Evolutionary conservation across 1,140 invertebrate genomes (phyloP).

Genomic region (Drosophila kepulauana): DNA sequence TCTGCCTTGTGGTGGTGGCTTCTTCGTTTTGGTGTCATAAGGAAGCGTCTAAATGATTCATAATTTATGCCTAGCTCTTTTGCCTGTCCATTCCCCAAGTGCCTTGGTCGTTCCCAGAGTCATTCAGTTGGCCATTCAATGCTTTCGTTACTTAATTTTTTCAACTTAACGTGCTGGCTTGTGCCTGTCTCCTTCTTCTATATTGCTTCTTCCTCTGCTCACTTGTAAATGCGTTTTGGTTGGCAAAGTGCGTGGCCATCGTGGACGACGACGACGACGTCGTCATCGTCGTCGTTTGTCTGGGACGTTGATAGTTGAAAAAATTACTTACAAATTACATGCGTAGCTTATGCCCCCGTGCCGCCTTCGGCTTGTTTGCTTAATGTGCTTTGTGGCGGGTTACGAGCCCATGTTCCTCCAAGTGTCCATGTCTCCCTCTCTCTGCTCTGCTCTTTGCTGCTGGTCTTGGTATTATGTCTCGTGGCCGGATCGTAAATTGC

Average conservation of each 20-base stretch:
- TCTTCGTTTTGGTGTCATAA: constrained; percentile 79
- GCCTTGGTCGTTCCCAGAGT: constrained; percentile 52
- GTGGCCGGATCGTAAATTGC: constrained; percentile 74
- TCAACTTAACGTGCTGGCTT: constrained; percentile 66
- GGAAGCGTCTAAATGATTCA: constrained; percentile 84
- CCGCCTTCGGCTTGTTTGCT: constrained; percentile 72
- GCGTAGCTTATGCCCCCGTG: constrained; percentile 79
- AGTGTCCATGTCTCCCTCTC: constrained; percentile 3
- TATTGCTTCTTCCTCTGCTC: neutral
- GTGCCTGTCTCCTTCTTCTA: constrained; percentile 37
- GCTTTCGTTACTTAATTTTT: constrained; percentile 80
- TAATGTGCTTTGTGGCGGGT: constrained; percentile 66
- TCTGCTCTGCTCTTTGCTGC: constrained; percentile 23
- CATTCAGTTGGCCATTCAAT: constrained; percentile 68
- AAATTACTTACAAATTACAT: constrained; percentile 83
- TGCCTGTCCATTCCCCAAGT: constrained; percentile 32
- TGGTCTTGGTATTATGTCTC: constrained; percentile 73
- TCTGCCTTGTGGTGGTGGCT: constrained; percentile 36
- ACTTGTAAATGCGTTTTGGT: constrained; percentile 56
- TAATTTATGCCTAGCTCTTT: constrained; percentile 76
- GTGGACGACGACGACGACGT: constrained; percentile 53
- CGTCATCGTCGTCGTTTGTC: constrained; percentile 60
- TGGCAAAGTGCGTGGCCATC: constrained; percentile 65
- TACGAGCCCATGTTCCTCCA: constrained; percentile 31
- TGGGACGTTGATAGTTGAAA: constrained; percentile 77